Percentiles rank a stretch among this genome's conserved stretches.
These are phyloP conservation scores for Onychostruthus taczanowskii DNA, from an alignment of 2,113 vertebrate genomes.

Conservation along the genomic window DNA sequence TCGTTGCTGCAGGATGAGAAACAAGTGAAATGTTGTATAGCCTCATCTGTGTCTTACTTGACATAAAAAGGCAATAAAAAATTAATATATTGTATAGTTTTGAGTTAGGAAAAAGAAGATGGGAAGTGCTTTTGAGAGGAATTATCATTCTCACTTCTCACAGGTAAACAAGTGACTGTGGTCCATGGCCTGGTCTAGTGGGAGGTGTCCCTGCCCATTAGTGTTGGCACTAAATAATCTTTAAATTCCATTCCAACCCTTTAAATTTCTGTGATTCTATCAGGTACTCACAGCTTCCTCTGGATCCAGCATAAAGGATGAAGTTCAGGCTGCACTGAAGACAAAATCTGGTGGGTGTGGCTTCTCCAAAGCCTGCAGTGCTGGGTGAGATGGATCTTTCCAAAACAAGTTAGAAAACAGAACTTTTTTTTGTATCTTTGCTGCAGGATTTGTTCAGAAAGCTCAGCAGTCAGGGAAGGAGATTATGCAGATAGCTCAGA, in stretches of 20 bases:
- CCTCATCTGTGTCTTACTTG: not conserved
- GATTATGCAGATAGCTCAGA: not conserved
- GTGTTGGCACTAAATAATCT: not conserved
- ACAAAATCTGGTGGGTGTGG: not conserved
- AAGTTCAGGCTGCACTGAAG: not conserved
- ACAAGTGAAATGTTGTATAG: not conserved
- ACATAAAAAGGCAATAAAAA: not conserved
- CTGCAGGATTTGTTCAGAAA: not conserved
- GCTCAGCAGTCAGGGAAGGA: not conserved
- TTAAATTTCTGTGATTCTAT: fast-evolving
- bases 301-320: not conserved
- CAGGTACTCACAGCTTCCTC: not conserved
- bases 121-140: not conserved
- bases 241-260: not conserved
- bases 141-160: not conserved
- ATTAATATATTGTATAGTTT: not conserved
- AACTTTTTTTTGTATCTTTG: not conserved
- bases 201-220: not conserved
- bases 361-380: not conserved
- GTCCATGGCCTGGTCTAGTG: no score
- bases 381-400: not conserved
- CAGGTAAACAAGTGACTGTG: not conserved
- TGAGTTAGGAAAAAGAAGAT: not conserved
- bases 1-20: not conserved
- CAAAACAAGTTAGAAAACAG: not conserved